phyloP scores from a whole-genome alignment of 2,797 vertebrate genomes.

The Dryobates pubescens region DNA sequence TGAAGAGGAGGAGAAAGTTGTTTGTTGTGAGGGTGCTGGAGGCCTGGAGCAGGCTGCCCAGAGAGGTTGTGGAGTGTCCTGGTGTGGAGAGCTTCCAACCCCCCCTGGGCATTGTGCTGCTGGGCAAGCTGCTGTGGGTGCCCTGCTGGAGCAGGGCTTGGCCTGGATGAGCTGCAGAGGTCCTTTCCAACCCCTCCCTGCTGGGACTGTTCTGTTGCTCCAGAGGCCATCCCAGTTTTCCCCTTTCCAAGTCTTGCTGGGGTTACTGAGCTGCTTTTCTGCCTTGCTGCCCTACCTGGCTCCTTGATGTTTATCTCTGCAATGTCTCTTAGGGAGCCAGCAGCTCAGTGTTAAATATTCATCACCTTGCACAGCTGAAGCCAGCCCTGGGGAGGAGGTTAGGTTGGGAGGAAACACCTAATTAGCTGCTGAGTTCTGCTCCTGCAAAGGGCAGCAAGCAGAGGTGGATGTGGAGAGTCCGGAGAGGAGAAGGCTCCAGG shows the following conservation, averaged over 20 bases:
- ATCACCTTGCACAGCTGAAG: conserved; percentile 45
- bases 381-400: conserved; percentile 57
- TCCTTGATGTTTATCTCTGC: conserved; percentile 51
- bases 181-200: too few relatives aligned
- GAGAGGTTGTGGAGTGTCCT: too few relatives aligned
- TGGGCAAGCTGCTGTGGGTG: too few relatives aligned
- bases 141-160: too few relatives aligned
- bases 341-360: conserved; percentile 64
- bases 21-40: too few relatives aligned
- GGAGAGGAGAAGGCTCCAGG: too few relatives aligned
- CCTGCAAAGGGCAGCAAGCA: conserved; percentile 23
- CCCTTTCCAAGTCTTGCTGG: neutral
- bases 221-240: neutral
- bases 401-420: conserved; percentile 63
- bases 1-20: too few relatives aligned
- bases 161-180: too few relatives aligned
- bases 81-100: too few relatives aligned
- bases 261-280: conserved; percentile 25
- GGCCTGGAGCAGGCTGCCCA: too few relatives aligned
- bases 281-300: conserved; percentile 30
- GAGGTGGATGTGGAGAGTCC: conserved; percentile 28
- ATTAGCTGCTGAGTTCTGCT: conserved; percentile 52
- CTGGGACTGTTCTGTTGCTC: too few relatives aligned
- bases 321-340: conserved; percentile 50
- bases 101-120: too few relatives aligned